A percentile compares a stretch with the other conserved stretches of the same genome.
phyloP scores from a whole-genome alignment of 1,140 invertebrate genomes.

The Micrasema minimum region DNA sequence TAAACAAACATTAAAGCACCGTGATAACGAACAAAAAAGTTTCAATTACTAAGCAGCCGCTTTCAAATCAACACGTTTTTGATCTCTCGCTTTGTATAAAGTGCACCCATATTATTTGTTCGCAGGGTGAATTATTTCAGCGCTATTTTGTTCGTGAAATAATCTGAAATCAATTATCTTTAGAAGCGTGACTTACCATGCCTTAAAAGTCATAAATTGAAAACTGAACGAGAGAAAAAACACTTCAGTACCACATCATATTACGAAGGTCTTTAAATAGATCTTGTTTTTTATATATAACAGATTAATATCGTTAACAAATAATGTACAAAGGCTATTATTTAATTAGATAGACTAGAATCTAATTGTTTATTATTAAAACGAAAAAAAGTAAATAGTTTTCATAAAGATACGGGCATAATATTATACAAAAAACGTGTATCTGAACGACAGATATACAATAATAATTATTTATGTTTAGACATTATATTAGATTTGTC shows the following conservation, averaged over 20 bases:
- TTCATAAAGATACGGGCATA: too few relatives aligned
- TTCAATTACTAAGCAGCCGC: background rate
- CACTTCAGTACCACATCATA: conserved; percentile 1
- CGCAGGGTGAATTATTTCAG: background rate
- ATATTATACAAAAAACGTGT: too few relatives aligned
- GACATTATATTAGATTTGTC: too few relatives aligned
- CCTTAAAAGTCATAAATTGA: conserved; percentile 55
- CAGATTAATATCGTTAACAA: too few relatives aligned
- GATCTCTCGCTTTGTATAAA: conserved; percentile 17
- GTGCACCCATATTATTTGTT: background rate
- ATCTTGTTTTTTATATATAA: too few relatives aligned
- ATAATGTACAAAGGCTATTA: too few relatives aligned
- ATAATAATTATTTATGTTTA: too few relatives aligned
- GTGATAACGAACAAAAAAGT: background rate
- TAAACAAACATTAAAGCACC: background rate
- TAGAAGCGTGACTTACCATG: conserved; percentile 53
- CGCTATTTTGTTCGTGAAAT: conserved; percentile 31
- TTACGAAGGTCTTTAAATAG: too few relatives aligned
- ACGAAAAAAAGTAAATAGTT: too few relatives aligned
- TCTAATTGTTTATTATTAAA: background rate
- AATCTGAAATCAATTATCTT: conserved; percentile 55
- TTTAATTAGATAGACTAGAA: too few relatives aligned
- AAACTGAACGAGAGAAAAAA: conserved; percentile 41
- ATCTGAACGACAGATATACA: too few relatives aligned
- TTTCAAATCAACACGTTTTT: background rate